phyloP scores from a whole-genome alignment of 1,140 invertebrate species.

The Mamestra configurata region DNA sequence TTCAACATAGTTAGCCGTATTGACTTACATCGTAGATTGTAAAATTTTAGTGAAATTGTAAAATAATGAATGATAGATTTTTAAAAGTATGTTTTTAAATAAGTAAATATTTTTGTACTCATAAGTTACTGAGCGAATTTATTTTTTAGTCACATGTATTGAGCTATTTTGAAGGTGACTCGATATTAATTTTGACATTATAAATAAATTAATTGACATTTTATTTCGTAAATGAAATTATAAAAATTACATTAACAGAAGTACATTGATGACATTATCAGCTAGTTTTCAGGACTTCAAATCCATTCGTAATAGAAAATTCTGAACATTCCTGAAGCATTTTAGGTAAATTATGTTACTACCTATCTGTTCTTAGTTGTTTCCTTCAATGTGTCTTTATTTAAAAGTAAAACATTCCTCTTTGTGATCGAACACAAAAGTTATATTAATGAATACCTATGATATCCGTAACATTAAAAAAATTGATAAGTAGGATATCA shows the following conservation, averaged over 20 bases:
- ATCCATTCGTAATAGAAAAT: not conserved
- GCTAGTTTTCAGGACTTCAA: not conserved
- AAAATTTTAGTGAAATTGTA: slow-evolving; percentile 57
- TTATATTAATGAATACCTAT: slow-evolving; percentile 13
- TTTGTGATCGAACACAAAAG: slow-evolving; percentile 30
- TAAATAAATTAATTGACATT: not conserved
- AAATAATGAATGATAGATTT: slow-evolving; percentile 53
- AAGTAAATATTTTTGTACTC: slow-evolving; percentile 63
- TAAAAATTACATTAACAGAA: not conserved
- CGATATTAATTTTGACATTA: slow-evolving; percentile 49
- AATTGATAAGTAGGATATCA: not conserved
- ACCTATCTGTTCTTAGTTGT: not conserved
- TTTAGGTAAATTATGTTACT: not conserved
- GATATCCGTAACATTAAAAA: not conserved
- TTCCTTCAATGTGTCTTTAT: not conserved
- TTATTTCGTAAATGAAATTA: not conserved
- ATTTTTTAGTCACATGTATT: slow-evolving; percentile 56
- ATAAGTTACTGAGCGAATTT: slow-evolving; percentile 63
- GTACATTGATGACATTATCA: slow-evolving; percentile 11
- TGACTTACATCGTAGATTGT: slow-evolving; percentile 43
- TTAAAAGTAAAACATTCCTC: slow-evolving; percentile 40
- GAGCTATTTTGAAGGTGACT: slow-evolving; percentile 43
- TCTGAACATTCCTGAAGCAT: slow-evolving; percentile 33
- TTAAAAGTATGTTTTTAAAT: slow-evolving; percentile 54
- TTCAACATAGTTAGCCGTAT: slow-evolving; percentile 30